phyloP scores from a whole-genome alignment of 2,888 invertebrate genomes.

The Rapana venosa region DNA sequence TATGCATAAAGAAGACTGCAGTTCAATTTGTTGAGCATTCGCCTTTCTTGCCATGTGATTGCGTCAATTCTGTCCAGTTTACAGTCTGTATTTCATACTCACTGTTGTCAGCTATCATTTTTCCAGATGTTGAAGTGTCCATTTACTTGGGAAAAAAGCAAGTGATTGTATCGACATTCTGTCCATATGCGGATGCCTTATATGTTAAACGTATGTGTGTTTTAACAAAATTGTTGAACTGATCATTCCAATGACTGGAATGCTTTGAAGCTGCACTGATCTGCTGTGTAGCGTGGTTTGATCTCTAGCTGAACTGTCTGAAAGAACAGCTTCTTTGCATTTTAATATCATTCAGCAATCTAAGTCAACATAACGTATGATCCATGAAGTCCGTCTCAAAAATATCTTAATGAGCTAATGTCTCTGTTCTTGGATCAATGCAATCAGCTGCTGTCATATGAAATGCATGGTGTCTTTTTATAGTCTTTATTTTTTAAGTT shows the following conservation, averaged over 20 bases:
- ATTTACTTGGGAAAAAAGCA: background rate
- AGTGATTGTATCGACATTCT: background rate
- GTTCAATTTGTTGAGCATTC: background rate
- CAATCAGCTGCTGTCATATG: background rate
- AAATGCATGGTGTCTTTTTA: background rate
- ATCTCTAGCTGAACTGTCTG: background rate
- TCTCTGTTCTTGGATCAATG: background rate
- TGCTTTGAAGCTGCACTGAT: background rate
- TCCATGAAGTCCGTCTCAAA: background rate
- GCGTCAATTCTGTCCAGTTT: constrained; percentile 16
- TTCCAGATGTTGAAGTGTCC: background rate
- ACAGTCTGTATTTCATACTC: background rate
- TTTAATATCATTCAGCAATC: background rate
- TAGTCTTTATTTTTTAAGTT: background rate
- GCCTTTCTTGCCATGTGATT: constrained; percentile 37
- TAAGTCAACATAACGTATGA: background rate
- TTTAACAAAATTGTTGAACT: background rate
- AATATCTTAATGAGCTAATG: background rate
- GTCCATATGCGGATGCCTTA: constrained; percentile 3
- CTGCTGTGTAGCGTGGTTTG: background rate
- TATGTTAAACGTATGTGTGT: background rate
- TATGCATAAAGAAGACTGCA: background rate
- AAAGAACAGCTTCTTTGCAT: background rate
- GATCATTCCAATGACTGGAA: background rate
- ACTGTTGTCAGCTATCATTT: background rate